These are phyloP conservation scores for Stomatorhinus ivindoensis DNA, from an alignment of 2,113 vertebrate genomes.

Conservation along the genomic window DNA sequence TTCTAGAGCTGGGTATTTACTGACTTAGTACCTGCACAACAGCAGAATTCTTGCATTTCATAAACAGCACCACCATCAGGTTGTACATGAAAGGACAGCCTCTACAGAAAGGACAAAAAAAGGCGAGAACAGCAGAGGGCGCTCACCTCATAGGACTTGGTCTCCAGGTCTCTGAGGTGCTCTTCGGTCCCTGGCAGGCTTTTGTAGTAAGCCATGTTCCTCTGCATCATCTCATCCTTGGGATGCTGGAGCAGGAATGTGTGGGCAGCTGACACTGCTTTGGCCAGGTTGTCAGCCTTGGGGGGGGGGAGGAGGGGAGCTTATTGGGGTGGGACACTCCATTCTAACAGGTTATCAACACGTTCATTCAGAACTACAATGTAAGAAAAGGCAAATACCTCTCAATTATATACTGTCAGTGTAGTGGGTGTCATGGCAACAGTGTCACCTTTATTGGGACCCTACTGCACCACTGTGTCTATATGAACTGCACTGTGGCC, in stretches of 20 bases:
- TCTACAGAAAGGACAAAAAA: not conserved
- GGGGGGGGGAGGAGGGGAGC: slow-evolving; percentile 31
- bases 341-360: not conserved
- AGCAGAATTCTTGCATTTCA: not conserved
- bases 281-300: slow-evolving; percentile 84
- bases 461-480: not conserved
- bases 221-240: slow-evolving; percentile 96
- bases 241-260: slow-evolving; percentile 92
- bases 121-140: not conserved
- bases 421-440: not conserved
- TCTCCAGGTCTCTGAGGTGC: slow-evolving; percentile 87
- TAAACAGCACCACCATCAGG: not conserved
- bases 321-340: slow-evolving; percentile 47
- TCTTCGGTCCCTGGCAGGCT: slow-evolving; percentile 87
- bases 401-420: not conserved
- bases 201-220: slow-evolving; percentile 95
- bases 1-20: not conserved
- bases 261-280: slow-evolving; percentile 91
- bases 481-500: not conserved
- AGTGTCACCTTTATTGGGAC: not conserved
- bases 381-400: not conserved
- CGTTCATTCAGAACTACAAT: not conserved
- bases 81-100: not conserved
- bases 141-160: slow-evolving; percentile 82
- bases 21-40: not conserved